Evolutionary conservation across 2,888 invertebrate species (phyloP).

Genomic region (Drosophila prolongata): DNA sequence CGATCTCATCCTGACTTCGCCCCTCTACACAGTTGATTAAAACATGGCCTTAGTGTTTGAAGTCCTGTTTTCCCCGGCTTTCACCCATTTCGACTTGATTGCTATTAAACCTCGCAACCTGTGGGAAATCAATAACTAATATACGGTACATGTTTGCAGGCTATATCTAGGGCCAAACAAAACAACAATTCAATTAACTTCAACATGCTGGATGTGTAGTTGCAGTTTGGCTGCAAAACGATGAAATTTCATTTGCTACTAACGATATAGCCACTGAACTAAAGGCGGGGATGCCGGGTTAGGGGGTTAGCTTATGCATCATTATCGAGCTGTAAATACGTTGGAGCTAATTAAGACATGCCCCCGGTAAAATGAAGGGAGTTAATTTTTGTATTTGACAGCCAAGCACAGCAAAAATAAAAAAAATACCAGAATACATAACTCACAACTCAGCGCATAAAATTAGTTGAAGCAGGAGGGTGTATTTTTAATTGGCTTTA

Average conservation of each 20-base stretch:
- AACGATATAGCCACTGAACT: neutral
- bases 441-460: neutral
- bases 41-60: conserved; percentile 1
- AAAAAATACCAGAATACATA: conserved; percentile 2
- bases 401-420: conserved; percentile 6
- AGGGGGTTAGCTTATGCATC: conserved; percentile 20
- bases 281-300: conserved; percentile 1
- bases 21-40: conserved; percentile 4
- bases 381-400: conserved; percentile 21
- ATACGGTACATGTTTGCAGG: conserved; percentile 17
- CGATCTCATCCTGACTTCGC: too few species aligned
- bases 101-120: conserved; percentile 22
- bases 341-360: conserved; percentile 27
- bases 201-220: conserved; percentile 34
- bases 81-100: conserved; percentile 22
- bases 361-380: neutral
- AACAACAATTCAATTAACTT: conserved; percentile 63
- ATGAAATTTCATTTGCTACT: conserved; percentile 35
- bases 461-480: neutral
- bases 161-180: conserved; percentile 19
- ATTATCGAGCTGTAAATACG: conserved; percentile 19
- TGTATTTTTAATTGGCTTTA: neutral
- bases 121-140: conserved; percentile 56
- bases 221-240: conserved; percentile 20
- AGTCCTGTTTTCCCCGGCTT: neutral